Evolutionary conservation across 23 tunicate species (phyloP), one percentile per base, ranked within the genome.

Genomic region (Clavelina lepadiformis): DNA sequence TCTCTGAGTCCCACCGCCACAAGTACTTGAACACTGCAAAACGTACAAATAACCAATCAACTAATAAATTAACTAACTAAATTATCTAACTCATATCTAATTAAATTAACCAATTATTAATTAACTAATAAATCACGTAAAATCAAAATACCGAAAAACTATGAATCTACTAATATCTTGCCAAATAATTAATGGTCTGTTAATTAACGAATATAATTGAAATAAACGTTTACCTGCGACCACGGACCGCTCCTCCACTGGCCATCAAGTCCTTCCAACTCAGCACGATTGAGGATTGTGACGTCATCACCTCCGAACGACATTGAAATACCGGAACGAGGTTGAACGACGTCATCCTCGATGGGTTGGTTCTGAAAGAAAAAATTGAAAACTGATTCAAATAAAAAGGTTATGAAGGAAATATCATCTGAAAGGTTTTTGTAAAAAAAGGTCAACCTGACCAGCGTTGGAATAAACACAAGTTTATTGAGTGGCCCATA

Each of bases 221-320:
- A 46, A 1, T 3, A 27, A 1, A 2, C 25, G 31, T 35, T 28
- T 60, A 80, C 86, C 69, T 52, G 64, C 13, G 86, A 80, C 86
- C 86, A 80, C 0, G 72, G 61, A 2, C 86, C 86, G 19, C 71
- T 71, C 38, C 78, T 58, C 86, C 86, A 80, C 8, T 53, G 27
- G 23, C 74, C 74, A 4, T 36, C 36, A 30, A 20, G 36, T 0
- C 24, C 28, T 29, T 27, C 33, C 22, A 5, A 30, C 3, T 15
- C 20, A 5, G 36, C 35, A 20, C 69, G 21, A 3, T 31, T 7
- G 28, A 31, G 28, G 6, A 31, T 5, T 24, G 7, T 27, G 20
- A 35, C 35, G 35, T 28, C 49, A 41, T 41, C 15, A 41, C 15
- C 15, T 15, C 15, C 13, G 11, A 15, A 41, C 49, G 49, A 8